Evolutionary conservation across 2,888 invertebrate species (phyloP), one percentile per base, ranked within the genome.

Genomic region (Orthosia gothica): DNA sequence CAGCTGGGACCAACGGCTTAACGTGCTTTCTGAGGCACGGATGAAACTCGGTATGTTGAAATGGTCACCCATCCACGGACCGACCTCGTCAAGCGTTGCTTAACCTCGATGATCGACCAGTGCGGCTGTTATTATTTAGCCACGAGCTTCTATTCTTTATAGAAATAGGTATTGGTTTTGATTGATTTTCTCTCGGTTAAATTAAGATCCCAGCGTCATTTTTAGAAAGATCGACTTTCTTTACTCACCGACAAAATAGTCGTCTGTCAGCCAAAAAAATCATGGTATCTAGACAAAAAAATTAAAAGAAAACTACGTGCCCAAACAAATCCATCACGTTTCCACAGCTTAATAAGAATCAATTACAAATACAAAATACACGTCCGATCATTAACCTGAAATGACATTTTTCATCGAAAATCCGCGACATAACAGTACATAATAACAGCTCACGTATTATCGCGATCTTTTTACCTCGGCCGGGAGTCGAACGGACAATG

Each of bases 401-500:
- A 77, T 79, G 84, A 84, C 84, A 87, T 84, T 87, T 87, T 87
- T 74, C 77, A 68, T 65, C 70, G 5, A 76, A 85, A 85, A 71
- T 67, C 66, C 32, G 70, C 79, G 23, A 75, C 20, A 59, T 83
- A 78, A 83, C 81, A 69, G 74, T 82, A 73, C 81, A 81, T 80
- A 84, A 85, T 88, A 89, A 89, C 87, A 89, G 88, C 82, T 81
- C 92, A 92, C 92, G 92, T 92, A 91, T 67, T 88, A 83, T 86
- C 79, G 88, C 88, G 86, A 90, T 90, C 89, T 92, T 90, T 82
- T 82, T 89, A 86, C 87, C 67, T 67, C 65, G 70, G 76, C 82
- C 84, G 86, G 89, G 91, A 90, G 81, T 91, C 90, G 91, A 93
- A 92, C 89, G 81, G 88, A 93, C 92, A 92, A 91, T 92, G 86